These are phyloP conservation scores for Scrobipalpa costella DNA, from an alignment of 2,888 invertebrate genomes.

Conservation along the genomic window DNA sequence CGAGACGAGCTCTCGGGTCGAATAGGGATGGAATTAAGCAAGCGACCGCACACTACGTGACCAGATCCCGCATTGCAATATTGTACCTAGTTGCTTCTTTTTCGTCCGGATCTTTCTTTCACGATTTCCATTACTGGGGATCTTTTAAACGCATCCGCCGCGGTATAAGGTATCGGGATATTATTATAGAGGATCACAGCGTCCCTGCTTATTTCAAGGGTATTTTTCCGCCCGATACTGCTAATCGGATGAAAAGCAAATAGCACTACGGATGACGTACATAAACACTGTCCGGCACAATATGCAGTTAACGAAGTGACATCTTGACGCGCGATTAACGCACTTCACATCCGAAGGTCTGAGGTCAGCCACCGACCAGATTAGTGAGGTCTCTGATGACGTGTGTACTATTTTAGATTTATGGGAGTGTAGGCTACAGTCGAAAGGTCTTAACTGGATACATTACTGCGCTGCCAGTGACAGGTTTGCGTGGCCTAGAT, in stretches of 20 bases:
- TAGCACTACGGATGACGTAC: conserved; percentile 14
- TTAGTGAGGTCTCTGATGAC: conserved; percentile 16
- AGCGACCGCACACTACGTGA: conserved; percentile 55
- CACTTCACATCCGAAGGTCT: conserved; percentile 18
- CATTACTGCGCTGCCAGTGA: no score
- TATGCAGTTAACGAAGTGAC: conserved; percentile 40
- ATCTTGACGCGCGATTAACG: conserved; percentile 35
- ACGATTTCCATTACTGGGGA: conserved; percentile 35
- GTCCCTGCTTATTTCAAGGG: conserved; percentile 8
- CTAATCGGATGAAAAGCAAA: conserved; percentile 25
- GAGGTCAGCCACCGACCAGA: conserved; percentile 19
- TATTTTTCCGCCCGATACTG: not conserved
- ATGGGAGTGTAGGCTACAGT: not conserved
- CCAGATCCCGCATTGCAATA: conserved; percentile 41
- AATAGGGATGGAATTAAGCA: conserved; percentile 48
- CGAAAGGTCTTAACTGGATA: not conserved
- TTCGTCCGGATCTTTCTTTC: conserved; percentile 37
- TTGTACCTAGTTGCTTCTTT: conserved; percentile 35
- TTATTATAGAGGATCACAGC: conserved; percentile 18
- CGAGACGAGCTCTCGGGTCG: conserved; percentile 34
- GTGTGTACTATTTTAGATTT: not conserved
- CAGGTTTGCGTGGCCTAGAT: no score
- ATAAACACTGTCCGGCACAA: conserved; percentile 29
- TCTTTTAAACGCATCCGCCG: conserved; percentile 21
- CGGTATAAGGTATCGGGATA: conserved; percentile 15